Percentiles rank a stretch among this genome's conserved stretches.
Conservation (phyloP, 2,113 vertebrate species). For the Rhinolophus sinicus region DNA sequence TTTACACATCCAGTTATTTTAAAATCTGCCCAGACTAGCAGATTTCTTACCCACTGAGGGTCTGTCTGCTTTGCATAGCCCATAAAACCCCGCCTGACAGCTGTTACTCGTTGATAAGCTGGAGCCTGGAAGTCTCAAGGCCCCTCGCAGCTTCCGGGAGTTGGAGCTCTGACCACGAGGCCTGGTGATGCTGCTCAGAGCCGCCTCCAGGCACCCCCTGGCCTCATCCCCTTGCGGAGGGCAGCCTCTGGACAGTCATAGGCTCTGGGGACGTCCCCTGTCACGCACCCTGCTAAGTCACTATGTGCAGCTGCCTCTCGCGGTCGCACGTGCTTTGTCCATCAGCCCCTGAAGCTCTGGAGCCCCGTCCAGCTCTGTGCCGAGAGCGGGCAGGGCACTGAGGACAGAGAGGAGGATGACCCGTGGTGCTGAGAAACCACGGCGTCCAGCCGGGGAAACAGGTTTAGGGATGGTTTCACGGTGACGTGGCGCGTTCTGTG, state of each 20-base stretch:
- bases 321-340: background rate
- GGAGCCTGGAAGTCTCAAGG: background rate
- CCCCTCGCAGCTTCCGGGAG: background rate
- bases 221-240: background rate
- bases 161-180: background rate
- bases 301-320: background rate
- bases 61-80: background rate
- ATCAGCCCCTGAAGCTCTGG: background rate
- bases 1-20: background rate
- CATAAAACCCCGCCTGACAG: background rate
- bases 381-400: background rate
- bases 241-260: background rate
- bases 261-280: background rate
- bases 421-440: too few species aligned
- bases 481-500: too few species aligned
- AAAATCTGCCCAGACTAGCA: background rate
- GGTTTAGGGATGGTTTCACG: too few species aligned
- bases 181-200: background rate
- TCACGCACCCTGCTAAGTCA: background rate
- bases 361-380: background rate
- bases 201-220: background rate
- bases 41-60: background rate
- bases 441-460: too few species aligned
- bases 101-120: background rate
- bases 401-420: background rate